Base-by-base conservation (phyloP, 2,113 vertebrate species). In the Nothobranchius kuhntae region DNA sequence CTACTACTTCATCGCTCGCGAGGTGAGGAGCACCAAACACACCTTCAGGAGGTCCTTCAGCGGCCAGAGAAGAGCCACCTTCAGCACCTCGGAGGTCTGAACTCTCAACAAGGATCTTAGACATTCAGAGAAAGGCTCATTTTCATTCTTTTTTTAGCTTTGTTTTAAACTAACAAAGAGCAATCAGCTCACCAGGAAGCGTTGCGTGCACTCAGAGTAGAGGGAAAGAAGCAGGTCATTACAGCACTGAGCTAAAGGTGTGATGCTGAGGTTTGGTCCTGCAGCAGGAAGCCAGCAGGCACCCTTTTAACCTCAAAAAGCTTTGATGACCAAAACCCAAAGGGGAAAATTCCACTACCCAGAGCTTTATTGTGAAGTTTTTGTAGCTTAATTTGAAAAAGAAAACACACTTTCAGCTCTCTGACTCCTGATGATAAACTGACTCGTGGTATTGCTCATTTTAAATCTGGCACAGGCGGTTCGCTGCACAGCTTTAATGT, bases 1-100 rank as follows among this genome's bases (percentile, higher is more conserved):
- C 82, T 98, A 97, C 74, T 98, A 97, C 78, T 97, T 96, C 68
- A 91, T 93, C 15, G 90, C 92, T 17, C 89, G 86, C 53, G 94
- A 97, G 82, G 93, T 95, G 68, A 83, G 91, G 13, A 83, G 65
- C 51, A 56, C 79, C 70, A 91, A 7, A 46, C 35, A 72, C 13
- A 44, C 7, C 13, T 38, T 88, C 52, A 88, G 59, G 48, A 53
- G 40, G 46, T 81, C 87, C 26, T 13, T 71, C 11, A 13, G 21
- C 30, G 83, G 42, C 55, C 80, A 78, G 24, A 87, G 84, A 38
- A 86, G 62, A 79, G 6, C 65, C 52, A 91, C 80, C n/a, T 74
- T 45, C 66, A 92, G 89, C 86, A 80, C 52, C 1, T 90, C 90
- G 12, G 90, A 91, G 52, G 30, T 81, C 53, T 92, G 86, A 91